These are phyloP conservation scores for Crotophaga sulcirostris DNA, from an alignment of 2,113 vertebrate genomes.

Conservation along the genomic window DNA sequence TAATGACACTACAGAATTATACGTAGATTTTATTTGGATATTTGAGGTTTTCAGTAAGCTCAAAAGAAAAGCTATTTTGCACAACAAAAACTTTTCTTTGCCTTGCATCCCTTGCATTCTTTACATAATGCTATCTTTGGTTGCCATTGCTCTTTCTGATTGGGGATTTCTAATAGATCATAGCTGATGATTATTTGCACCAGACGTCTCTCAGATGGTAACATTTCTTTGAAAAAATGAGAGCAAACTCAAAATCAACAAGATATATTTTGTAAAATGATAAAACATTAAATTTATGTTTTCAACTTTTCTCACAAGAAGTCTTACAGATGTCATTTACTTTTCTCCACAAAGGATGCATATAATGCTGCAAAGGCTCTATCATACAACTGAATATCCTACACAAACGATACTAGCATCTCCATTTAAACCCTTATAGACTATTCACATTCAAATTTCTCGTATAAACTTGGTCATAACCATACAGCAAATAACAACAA, in stretches of 20 bases:
- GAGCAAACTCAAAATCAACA: accelerated
- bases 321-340: background rate
- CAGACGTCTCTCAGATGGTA: background rate
- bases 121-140: background rate
- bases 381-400: background rate
- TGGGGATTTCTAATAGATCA: background rate
- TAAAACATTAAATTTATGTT: background rate
- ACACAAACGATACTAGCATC: background rate
- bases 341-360: background rate
- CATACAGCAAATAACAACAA: background rate
- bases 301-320: background rate
- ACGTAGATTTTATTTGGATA: background rate
- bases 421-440: background rate
- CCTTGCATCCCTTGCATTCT: background rate
- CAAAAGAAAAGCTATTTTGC: background rate
- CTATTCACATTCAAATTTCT: background rate
- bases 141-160: background rate
- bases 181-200: background rate
- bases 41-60: background rate
- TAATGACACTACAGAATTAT: background rate
- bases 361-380: background rate
- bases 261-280: background rate
- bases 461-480: background rate
- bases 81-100: background rate
- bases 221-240: background rate